Evolutionary conservation across 2,797 vertebrate genomes (phyloP).

Genomic region (Corythornis leucogaster): DNA sequence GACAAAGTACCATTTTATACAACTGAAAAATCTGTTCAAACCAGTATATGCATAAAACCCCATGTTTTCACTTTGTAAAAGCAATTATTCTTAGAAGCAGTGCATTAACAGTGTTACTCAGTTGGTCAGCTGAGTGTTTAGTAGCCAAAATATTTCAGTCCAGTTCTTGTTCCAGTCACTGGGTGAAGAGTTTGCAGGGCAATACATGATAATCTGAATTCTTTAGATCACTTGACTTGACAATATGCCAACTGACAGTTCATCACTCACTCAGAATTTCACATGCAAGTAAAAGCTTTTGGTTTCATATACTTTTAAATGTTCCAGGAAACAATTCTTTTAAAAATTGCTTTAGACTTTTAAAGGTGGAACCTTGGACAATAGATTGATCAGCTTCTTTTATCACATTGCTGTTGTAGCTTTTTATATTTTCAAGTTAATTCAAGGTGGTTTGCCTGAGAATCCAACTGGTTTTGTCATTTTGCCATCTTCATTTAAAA

Average conservation of each 20-base stretch:
- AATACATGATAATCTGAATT: not conserved
- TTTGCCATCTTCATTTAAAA: not conserved
- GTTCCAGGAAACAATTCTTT: not conserved
- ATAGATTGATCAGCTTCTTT: not conserved
- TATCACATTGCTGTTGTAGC: not conserved
- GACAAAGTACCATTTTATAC: not conserved
- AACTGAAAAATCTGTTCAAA: constrained; percentile 8
- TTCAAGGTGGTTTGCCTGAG: not conserved
- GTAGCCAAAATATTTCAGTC: not conserved
- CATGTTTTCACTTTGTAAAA: not conserved
- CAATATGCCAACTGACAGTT: not conserved
- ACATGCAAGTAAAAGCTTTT: not conserved
- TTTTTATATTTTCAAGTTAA: not conserved
- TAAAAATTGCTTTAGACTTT: not conserved
- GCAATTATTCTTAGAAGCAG: not conserved
- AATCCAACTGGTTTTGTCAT: not conserved
- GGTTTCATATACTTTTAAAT: not conserved
- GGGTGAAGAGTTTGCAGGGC: not conserved
- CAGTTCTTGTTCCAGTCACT: not conserved
- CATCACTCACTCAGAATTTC: not conserved
- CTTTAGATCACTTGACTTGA: not conserved
- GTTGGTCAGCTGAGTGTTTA: not conserved
- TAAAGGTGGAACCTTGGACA: not conserved
- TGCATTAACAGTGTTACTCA: not conserved
- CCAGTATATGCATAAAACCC: not conserved